Conservation (phyloP, 2,113 vertebrate species). For the Synodontis membranacea region DNA sequence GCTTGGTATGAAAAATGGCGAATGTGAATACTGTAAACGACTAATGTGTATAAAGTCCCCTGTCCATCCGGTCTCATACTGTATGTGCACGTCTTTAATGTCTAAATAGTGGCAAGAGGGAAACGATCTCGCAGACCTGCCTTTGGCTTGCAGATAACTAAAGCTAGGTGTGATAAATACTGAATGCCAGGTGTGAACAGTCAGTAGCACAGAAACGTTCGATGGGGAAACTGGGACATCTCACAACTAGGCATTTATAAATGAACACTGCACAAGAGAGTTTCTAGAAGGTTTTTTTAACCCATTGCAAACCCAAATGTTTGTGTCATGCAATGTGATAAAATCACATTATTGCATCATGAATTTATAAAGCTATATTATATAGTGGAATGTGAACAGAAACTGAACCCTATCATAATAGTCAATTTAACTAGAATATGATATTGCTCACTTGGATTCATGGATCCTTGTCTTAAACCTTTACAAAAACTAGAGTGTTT, state of each 20-base stretch:
- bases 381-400: background rate
- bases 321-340: background rate
- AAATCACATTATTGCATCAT: background rate
- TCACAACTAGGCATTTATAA: background rate
- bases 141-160: background rate
- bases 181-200: background rate
- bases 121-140: background rate
- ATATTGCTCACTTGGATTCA: background rate
- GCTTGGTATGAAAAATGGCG: conserved; percentile 2
- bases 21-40: background rate
- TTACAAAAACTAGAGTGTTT: background rate
- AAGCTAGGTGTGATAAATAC: background rate
- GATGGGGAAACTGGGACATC: background rate
- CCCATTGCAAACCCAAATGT: background rate
- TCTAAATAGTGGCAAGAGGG: background rate
- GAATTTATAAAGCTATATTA: background rate
- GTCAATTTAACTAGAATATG: background rate
- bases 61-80: too few relatives aligned
- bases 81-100: background rate
- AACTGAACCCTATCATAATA: background rate
- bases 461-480: background rate
- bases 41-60: background rate
- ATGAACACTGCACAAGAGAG: background rate
- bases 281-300: background rate
- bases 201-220: background rate